Evolutionary conservation across 1,140 invertebrate genomes (phyloP).

Genomic region (Pogonomyrmex californicus): DNA sequence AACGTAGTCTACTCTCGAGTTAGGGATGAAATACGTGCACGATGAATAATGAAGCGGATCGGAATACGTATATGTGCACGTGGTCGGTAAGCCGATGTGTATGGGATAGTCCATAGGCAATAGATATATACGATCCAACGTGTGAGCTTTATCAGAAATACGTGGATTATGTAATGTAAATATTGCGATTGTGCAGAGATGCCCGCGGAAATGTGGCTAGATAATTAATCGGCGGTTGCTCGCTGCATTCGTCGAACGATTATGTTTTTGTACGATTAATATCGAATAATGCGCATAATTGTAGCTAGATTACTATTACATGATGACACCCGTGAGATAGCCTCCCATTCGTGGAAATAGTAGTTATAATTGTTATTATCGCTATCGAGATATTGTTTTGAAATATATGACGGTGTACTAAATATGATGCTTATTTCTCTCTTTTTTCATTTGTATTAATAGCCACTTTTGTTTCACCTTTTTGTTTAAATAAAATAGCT

Average conservation of each 20-base stretch:
- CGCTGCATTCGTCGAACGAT: background rate
- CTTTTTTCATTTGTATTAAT: background rate
- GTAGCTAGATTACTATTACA: background rate
- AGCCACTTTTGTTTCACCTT: background rate
- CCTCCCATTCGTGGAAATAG: background rate
- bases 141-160: constrained; percentile 42
- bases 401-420: background rate
- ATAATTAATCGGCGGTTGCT: constrained; percentile 43
- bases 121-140: constrained; percentile 18
- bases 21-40: constrained; percentile 9
- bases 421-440: constrained; percentile 5
- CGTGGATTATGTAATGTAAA: constrained; percentile 31
- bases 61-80: background rate
- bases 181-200: constrained; percentile 34
- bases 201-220: constrained; percentile 8
- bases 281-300: constrained; percentile 46
- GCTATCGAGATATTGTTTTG: background rate
- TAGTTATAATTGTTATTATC: background rate
- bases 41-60: constrained; percentile 24
- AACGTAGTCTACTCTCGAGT: background rate
- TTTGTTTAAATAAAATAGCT: background rate
- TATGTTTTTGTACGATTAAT: constrained; percentile 28
- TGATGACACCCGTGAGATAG: background rate
- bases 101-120: background rate
- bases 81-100: constrained; percentile 3